phyloP scores from a whole-genome alignment of 1,140 invertebrate species.

The Euwallacea similis region DNA sequence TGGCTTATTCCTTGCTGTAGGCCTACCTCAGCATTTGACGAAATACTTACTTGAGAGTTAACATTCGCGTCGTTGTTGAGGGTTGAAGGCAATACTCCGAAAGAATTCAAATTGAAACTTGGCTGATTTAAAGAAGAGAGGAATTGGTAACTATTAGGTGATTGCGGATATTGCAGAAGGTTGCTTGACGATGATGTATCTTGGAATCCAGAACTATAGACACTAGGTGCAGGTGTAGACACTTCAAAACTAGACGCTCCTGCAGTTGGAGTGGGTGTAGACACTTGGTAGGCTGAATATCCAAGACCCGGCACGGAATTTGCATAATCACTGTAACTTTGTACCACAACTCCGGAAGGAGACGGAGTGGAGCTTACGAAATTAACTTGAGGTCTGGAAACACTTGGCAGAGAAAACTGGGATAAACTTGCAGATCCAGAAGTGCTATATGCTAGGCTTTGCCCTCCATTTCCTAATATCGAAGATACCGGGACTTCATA shows the following conservation, averaged over 20 bases:
- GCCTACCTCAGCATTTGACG: background rate
- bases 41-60: constrained; percentile 8
- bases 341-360: background rate
- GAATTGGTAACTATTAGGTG: constrained; percentile 16
- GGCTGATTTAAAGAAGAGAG: constrained; percentile 14
- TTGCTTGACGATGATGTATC: constrained; percentile 12
- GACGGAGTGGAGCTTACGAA: constrained; percentile 1
- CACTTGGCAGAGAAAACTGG: constrained; percentile 15
- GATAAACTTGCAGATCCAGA: background rate
- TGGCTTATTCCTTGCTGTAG: background rate
- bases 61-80: background rate
- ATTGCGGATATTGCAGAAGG: constrained; percentile 22
- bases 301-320: background rate
- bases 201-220: constrained; percentile 14
- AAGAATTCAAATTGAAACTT: background rate
- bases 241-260: constrained; percentile 13
- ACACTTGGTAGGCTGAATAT: constrained; percentile 2
- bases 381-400: background rate
- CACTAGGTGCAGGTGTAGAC: constrained; percentile 22
- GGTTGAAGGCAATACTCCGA: constrained; percentile 2
- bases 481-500: constrained; percentile 28
- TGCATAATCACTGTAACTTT: constrained; percentile 3
- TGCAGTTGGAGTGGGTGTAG: constrained; percentile 1
- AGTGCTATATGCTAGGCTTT: constrained; percentile 5
- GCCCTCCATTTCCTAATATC: constrained; percentile 15